phyloP scores from a whole-genome alignment of 2,888 invertebrate genomes.

The Falcaria lacertinaria region DNA sequence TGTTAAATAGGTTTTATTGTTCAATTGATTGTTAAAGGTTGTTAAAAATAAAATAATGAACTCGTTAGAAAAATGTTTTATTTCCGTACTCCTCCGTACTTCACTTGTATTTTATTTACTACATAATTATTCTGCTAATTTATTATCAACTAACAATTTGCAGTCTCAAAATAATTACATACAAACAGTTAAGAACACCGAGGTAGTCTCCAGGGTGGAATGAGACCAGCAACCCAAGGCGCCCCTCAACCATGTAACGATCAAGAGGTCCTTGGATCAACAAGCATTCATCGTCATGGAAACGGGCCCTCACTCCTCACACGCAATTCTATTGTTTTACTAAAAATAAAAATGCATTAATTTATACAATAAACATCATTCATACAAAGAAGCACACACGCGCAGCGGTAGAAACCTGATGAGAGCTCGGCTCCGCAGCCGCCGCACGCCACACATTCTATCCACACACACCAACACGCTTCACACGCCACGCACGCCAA shows the following conservation, averaged over 20 bases:
- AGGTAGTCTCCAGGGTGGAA: conserved; percentile 57
- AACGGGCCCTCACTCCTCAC: conserved; percentile 31
- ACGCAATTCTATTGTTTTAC: conserved; percentile 45
- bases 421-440: conserved; percentile 37
- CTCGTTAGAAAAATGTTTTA: conserved; percentile 70
- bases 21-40: background rate
- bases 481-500: conserved; percentile 39
- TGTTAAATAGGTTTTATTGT: background rate
- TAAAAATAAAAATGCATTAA: conserved; percentile 72
- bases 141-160: conserved; percentile 76
- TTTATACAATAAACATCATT: conserved; percentile 49
- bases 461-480: conserved; percentile 13
- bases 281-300: conserved; percentile 32
- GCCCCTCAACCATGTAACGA: conserved; percentile 14
- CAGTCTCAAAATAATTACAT: conserved; percentile 77
- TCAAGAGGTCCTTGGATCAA: conserved; percentile 36
- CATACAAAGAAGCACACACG: conserved; percentile 22
- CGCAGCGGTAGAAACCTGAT: conserved; percentile 45
- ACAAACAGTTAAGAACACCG: conserved; percentile 64
- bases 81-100: conserved; percentile 71
- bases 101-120: conserved; percentile 62
- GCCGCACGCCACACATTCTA: conserved; percentile 42
- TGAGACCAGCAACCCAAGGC: conserved; percentile 43
- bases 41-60: conserved; percentile 33
- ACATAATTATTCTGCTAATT: conserved; percentile 72